Evolutionary conservation across 2,797 vertebrate species (phyloP).

Genomic region (Agapornis canus): DNA sequence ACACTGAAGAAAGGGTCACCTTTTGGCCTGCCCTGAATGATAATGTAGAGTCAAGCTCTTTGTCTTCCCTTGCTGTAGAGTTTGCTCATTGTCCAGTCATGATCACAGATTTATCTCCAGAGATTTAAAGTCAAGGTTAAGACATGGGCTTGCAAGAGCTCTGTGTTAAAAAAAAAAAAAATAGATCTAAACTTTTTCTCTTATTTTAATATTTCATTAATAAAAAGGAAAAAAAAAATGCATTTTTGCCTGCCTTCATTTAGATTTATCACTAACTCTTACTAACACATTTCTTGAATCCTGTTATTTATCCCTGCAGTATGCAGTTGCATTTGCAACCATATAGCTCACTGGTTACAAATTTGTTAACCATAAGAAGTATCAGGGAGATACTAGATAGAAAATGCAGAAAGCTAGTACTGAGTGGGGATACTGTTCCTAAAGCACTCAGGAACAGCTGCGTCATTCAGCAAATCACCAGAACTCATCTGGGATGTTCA

Average conservation of each 20-base stretch:
- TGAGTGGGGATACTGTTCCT: not conserved
- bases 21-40: not conserved
- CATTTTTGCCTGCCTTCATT: not conserved
- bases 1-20: not conserved
- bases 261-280: not conserved
- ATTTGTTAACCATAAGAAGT: not conserved
- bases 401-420: not conserved
- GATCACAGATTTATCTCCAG: not conserved
- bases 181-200: not conserved
- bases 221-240: not conserved
- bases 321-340: not conserved
- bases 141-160: accelerated
- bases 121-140: not conserved
- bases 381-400: not conserved
- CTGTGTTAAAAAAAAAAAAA: not conserved
- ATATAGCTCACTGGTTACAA: not conserved
- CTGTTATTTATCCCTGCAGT: not conserved
- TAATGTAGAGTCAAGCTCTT: not conserved
- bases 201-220: not conserved
- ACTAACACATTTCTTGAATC: not conserved
- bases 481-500: conserved; percentile 29
- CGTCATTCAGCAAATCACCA: not conserved
- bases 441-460: not conserved
- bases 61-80: not conserved
- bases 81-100: not conserved